Base-by-base conservation (phyloP, 2,888 invertebrate genomes). In the Ectemnius continuus region DNA sequence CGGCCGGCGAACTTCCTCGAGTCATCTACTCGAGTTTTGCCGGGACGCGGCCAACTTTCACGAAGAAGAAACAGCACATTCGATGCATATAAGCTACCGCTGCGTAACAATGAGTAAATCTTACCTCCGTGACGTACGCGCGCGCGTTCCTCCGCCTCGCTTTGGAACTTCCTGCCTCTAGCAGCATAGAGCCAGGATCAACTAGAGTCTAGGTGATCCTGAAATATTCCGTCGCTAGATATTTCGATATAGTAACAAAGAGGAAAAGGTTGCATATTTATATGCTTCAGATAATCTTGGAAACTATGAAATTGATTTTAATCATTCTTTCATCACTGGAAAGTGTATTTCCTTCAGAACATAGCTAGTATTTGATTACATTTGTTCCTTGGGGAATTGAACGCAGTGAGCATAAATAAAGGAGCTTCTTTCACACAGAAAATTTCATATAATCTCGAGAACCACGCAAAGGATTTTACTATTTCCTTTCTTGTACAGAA, bases 151-250 rank as follows among this genome's bases (percentile, higher is more conserved):
- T 2, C 1, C 1, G 70, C 36, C 58, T 28, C 4, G 16, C n/a
- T 48, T 73, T 60, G 61, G 62, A 26, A 58, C 61, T 66, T 70
- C 67, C 65, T 61, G 1, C 6, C 36, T 36, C 62, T 65, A 58
- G 61, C 45, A n/a, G n/a, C n/a, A n/a, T n/a, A n/a, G n/a, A n/a
- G n/a, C n/a, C n/a, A n/a, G n/a, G n/a, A n/a, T n/a, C n/a, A n/a
- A n/a, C n/a, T n/a, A n/a, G n/a, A n/a, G n/a, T n/a, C n/a, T n/a
- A n/a, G n/a, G n/a, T 61, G 67, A 73, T 78, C 76, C 67, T 78
- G 70, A 78, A 78, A 78, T 76, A 76, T 76, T 78, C 76, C 70
- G 46, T 13, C 57, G 57, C 8, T 48, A 64, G 76, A 70, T 70
- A 70, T 23, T 23, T 23, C 1, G 2, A 3, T 23, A 23, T 23